Evolutionary conservation across 2,888 invertebrate species (phyloP).

Genomic region (Stegana nigrithorax): DNA sequence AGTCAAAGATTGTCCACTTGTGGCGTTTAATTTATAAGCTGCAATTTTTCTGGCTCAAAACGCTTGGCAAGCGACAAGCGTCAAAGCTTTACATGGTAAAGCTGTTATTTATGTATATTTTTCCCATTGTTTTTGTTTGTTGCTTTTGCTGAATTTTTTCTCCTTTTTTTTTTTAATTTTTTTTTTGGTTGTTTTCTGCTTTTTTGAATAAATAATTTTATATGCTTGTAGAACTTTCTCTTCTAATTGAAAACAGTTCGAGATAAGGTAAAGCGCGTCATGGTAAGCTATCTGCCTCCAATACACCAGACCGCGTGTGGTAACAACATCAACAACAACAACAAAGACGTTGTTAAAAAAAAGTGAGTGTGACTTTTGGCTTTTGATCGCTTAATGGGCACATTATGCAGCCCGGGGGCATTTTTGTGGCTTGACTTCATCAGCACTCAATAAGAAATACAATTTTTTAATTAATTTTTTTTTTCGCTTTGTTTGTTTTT

Average conservation of each 20-base stretch:
- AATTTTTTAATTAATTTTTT: not conserved
- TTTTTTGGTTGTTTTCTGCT: not conserved
- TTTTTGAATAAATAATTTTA: slow-evolving; percentile 20
- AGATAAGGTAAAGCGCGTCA: slow-evolving; percentile 30
- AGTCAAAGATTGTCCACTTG: too few species aligned
- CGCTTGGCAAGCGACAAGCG: too few species aligned
- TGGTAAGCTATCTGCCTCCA: too few species aligned
- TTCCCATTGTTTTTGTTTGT: slow-evolving; percentile 26
- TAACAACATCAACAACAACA: too few species aligned
- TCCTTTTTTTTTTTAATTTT: slow-evolving; percentile 44
- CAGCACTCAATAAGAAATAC: not conserved
- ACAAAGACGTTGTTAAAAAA: too few species aligned
- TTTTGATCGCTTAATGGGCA: slow-evolving; percentile 38
- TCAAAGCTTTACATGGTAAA: too few species aligned
- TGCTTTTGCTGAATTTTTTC: slow-evolving; percentile 39
- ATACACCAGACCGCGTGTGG: too few species aligned
- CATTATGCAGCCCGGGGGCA: slow-evolving; percentile 45
- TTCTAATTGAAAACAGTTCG: slow-evolving; percentile 62
- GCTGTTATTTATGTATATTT: too few species aligned
- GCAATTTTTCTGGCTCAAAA: slow-evolving; percentile 45
- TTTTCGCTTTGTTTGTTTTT: slow-evolving; percentile 30
- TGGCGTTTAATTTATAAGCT: slow-evolving; percentile 53
- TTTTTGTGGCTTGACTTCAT: slow-evolving; percentile 30
- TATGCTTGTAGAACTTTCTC: slow-evolving; percentile 58
- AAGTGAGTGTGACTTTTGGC: slow-evolving; percentile 37